phyloP scores from a whole-genome alignment of 2,888 invertebrate genomes.

The Lycia hirtaria region DNA sequence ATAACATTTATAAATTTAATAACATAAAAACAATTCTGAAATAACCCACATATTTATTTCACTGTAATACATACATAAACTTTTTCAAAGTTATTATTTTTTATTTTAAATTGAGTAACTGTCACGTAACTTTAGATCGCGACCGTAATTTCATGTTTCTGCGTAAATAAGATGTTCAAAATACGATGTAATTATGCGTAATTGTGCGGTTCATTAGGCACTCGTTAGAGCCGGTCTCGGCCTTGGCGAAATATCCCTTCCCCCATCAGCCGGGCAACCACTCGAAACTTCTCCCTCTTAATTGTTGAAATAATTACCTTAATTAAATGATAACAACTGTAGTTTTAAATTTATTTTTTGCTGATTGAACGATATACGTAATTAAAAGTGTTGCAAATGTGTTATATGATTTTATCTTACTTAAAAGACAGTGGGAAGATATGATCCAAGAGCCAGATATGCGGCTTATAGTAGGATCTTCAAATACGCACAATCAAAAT shows the following conservation, averaged over 20 bases:
- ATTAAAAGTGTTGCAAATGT: not conserved
- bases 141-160: constrained; percentile 25
- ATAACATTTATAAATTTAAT: too few species aligned
- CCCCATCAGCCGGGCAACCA: not conserved
- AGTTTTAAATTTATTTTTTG: not conserved
- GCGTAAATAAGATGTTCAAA: constrained; percentile 34
- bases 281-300: constrained; percentile 1
- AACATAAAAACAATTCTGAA: too few species aligned
- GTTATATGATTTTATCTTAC: not conserved
- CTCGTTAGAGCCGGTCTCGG: constrained; percentile 23
- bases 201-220: constrained; percentile 34
- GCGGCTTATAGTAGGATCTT: too few species aligned
- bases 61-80: too few species aligned
- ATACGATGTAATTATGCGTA: constrained; percentile 27
- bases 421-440: not conserved
- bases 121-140: not conserved
- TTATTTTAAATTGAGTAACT: constrained; percentile 11
- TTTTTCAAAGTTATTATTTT: too few species aligned
- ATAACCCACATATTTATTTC: too few species aligned
- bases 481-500: too few species aligned
- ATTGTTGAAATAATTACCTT: constrained; percentile 2
- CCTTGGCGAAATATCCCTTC: constrained; percentile 16
- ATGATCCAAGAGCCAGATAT: not conserved
- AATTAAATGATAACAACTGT: not conserved
- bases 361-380: not conserved